These are phyloP conservation scores for Falco punctatus DNA, from an alignment of 2,113 vertebrate species.

Conservation along the genomic window DNA sequence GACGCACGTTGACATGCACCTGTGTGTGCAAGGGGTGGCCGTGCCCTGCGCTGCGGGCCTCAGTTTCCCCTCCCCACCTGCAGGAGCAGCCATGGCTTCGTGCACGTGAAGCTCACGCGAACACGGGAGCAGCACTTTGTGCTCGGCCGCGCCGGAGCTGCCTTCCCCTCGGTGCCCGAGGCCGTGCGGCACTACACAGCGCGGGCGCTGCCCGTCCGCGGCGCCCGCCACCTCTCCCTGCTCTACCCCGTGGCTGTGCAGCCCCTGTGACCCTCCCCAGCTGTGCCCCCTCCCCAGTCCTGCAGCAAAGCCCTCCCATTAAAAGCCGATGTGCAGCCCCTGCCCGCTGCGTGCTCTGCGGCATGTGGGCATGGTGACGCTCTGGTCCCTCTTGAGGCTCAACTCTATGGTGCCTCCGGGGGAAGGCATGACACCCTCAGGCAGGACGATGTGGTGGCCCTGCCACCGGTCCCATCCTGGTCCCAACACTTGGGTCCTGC, in stretches of 20 bases:
- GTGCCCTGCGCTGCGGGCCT: background rate
- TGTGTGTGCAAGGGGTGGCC: accelerated
- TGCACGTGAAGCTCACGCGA: conserved; percentile 91
- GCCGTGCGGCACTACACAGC: conserved; percentile 90
- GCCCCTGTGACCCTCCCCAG: conserved; percentile 58
- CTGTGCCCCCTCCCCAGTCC: accelerated
- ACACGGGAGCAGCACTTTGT: conserved; percentile 82
- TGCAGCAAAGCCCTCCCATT: background rate
- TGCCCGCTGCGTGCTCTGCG: background rate
- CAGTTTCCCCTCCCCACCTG: background rate
- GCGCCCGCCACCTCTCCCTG: conserved; percentile 87
- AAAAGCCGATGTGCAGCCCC: background rate
- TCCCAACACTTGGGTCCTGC: background rate
- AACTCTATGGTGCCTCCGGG: background rate
- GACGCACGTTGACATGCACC: background rate
- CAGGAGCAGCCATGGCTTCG: conserved; percentile 93
- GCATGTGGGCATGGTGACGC: accelerated
- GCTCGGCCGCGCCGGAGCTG: conserved; percentile 90
- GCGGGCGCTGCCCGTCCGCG: conserved; percentile 87
- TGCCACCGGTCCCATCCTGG: accelerated
- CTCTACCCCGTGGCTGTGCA: conserved; percentile 86
- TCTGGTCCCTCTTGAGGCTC: background rate
- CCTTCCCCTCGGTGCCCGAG: conserved; percentile 86
- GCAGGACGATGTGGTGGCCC: background rate
- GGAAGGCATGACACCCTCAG: no score